Evolutionary conservation across 2,113 vertebrate genomes (phyloP).

Genomic region (Phoxinus phoxinus): DNA sequence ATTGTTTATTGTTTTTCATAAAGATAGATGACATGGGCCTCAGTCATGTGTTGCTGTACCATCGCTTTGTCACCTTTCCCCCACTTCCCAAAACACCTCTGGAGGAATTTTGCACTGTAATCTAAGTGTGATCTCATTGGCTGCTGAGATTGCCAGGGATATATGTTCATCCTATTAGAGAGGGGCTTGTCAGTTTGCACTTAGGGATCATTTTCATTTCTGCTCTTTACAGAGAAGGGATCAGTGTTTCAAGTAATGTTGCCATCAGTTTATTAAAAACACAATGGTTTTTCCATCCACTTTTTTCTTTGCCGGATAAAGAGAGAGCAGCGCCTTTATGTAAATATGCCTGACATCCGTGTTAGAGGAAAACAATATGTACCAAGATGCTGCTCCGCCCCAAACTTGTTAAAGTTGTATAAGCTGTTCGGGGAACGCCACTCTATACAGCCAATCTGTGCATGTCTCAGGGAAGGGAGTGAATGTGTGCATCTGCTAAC

Average conservation of each 20-base stretch:
- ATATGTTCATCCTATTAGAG: constrained; percentile 5
- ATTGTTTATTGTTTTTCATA: neutral
- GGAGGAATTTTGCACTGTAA: constrained; percentile 10
- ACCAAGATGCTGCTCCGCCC: constrained; percentile 27
- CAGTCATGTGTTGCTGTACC: constrained; percentile 8
- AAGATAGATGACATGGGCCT: neutral
- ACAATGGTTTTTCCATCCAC: neutral
- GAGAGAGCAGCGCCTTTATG: neutral
- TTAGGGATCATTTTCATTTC: neutral
- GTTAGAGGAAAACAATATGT: neutral
- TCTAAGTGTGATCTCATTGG: neutral
- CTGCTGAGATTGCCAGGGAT: neutral
- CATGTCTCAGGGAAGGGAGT: constrained; percentile 54
- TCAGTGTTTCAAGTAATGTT: neutral
- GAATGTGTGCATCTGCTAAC: constrained; percentile 60
- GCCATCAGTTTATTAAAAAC: neutral
- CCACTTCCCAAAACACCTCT: constrained; percentile 9
- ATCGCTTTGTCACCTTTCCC: neutral
- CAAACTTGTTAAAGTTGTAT: constrained; percentile 40
- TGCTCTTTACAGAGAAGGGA: neutral
- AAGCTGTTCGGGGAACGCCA: constrained; percentile 43
- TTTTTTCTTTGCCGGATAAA: neutral
- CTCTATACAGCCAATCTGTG: constrained; percentile 65
- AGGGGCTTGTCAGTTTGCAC: neutral
- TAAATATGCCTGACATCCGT: neutral